A percentile compares a stretch with the other conserved stretches of the same genome.
Conservation (phyloP, 92 coral and sea anemone species). For the Chrysogorgia sp. region DNA sequence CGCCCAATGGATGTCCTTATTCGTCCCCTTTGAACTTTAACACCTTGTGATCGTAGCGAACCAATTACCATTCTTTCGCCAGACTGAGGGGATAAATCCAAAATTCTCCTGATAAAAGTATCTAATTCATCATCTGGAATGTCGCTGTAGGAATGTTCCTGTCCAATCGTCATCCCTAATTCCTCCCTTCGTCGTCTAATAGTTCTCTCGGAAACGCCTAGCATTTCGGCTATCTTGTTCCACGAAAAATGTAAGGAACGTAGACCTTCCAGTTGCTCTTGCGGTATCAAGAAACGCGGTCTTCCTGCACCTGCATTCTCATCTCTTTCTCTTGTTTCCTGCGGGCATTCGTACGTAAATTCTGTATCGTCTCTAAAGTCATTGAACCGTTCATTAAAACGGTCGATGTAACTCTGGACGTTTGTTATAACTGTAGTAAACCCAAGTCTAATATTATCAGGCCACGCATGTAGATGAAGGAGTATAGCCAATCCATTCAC, state of each 20-base stretch:
- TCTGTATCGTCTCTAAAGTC: not conserved
- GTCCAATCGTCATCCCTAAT: conserved; percentile 22
- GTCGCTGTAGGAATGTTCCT: conserved; percentile 44
- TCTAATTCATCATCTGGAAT: conserved; percentile 66
- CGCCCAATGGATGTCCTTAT: conserved; percentile 59
- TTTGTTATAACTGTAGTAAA: not conserved
- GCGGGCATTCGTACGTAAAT: not conserved
- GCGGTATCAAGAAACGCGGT: conserved; percentile 59
- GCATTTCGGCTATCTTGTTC: conserved; percentile 47
- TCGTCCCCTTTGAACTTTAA: conserved; percentile 62
- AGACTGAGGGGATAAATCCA: conserved; percentile 63
- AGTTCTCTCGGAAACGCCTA: conserved; percentile 54
- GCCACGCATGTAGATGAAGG: not conserved
- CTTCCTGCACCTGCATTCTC: conserved; percentile 45
- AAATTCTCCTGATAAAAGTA: conserved; percentile 51
- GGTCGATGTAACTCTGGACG: conserved; percentile 6
- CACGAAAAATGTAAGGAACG: conserved; percentile 56
- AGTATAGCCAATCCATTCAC: not conserved
- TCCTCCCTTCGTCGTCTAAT: conserved; percentile 43
- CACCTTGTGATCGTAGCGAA: conserved; percentile 61
- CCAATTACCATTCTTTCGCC: conserved; percentile 75
- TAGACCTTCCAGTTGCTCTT: conserved; percentile 47
- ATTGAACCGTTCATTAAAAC: conserved; percentile 12
- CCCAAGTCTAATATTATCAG: not conserved
- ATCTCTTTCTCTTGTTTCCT: not conserved